Percentiles rank a stretch among this genome's conserved stretches.
Conservation (phyloP, 2,797 vertebrate genomes). For the Lateolabrax maculatus region DNA sequence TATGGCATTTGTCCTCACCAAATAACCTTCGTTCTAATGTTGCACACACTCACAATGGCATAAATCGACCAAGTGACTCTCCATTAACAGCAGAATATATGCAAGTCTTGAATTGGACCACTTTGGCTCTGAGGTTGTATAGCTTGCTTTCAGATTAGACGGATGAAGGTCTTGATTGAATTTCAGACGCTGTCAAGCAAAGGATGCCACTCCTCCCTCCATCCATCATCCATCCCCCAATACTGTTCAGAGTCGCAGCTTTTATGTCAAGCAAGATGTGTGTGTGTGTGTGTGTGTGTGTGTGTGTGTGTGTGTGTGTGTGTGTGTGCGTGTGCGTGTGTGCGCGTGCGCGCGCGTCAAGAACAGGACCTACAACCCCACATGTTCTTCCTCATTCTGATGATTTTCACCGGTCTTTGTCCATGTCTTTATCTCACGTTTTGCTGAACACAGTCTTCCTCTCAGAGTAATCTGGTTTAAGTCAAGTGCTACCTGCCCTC, state of each 20-base stretch:
- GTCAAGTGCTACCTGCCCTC: slow-evolving; percentile 44
- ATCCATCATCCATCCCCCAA: neutral
- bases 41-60: slow-evolving; percentile 41
- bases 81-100: slow-evolving; percentile 46
- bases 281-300: slow-evolving; percentile 58
- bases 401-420: slow-evolving; percentile 35
- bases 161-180: slow-evolving; percentile 72
- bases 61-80: slow-evolving; percentile 55
- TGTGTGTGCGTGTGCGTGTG: no score
- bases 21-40: slow-evolving; percentile 58
- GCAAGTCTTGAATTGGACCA: slow-evolving; percentile 46
- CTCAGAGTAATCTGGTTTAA: slow-evolving; percentile 46
- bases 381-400: slow-evolving; percentile 48
- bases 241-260: slow-evolving; percentile 49
- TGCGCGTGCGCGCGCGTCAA: no score
- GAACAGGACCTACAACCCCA: neutral
- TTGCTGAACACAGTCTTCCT: slow-evolving; percentile 21
- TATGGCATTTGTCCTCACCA: slow-evolving; percentile 31
- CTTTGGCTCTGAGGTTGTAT: slow-evolving; percentile 40
- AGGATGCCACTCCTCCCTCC: slow-evolving; percentile 48
- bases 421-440: slow-evolving; percentile 29
- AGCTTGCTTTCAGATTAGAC: slow-evolving; percentile 52
- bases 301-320: slow-evolving; percentile 62
- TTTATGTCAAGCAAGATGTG: slow-evolving; percentile 68
- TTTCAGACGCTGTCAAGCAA: slow-evolving; percentile 60